A percentile compares a stretch with the other conserved stretches of the same genome.
Evolutionary conservation across 2,113 vertebrate genomes (phyloP).

Genomic region (Cyprinodon tularosa): DNA sequence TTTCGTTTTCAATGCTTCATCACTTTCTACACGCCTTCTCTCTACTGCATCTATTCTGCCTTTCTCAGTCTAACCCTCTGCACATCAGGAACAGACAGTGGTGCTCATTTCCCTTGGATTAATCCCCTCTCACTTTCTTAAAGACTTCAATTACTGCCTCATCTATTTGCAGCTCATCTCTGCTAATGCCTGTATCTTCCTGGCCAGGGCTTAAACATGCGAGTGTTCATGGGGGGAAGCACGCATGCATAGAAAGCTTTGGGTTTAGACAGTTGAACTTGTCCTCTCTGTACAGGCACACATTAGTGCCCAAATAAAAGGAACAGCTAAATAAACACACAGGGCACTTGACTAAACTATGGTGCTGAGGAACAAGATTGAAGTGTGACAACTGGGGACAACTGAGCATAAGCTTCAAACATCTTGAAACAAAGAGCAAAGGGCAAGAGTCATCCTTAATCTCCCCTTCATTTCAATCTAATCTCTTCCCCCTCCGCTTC

Average conservation of each 20-base stretch:
- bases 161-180: conserved; percentile 76
- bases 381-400: conserved; percentile 32
- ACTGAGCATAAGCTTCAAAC: conserved; percentile 67
- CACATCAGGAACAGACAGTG: conserved; percentile 67
- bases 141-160: conserved; percentile 81
- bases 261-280: conserved; percentile 30
- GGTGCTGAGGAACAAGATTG: conserved; percentile 42
- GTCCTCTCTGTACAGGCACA: conserved; percentile 12
- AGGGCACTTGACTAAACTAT: conserved; percentile 31
- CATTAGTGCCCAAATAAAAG: conserved; percentile 16
- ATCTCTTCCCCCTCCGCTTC: conserved; percentile 55
- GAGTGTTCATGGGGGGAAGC: conserved; percentile 20
- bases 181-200: conserved; percentile 79
- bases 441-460: conserved; percentile 69
- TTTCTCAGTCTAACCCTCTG: conserved; percentile 50
- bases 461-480: conserved; percentile 60
- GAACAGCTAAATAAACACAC: conserved; percentile 22
- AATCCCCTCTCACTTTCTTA: conserved; percentile 80
- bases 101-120: conserved; percentile 69
- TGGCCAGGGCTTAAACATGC: conserved; percentile 65
- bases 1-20: conserved; percentile 67
- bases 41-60: conserved; percentile 38
- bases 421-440: conserved; percentile 58
- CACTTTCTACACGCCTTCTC: conserved; percentile 49
- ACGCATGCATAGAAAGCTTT: conserved; percentile 25